These are phyloP conservation scores for Phengaris alcon DNA, from an alignment of 2,888 invertebrate species.

Conservation along the genomic window DNA sequence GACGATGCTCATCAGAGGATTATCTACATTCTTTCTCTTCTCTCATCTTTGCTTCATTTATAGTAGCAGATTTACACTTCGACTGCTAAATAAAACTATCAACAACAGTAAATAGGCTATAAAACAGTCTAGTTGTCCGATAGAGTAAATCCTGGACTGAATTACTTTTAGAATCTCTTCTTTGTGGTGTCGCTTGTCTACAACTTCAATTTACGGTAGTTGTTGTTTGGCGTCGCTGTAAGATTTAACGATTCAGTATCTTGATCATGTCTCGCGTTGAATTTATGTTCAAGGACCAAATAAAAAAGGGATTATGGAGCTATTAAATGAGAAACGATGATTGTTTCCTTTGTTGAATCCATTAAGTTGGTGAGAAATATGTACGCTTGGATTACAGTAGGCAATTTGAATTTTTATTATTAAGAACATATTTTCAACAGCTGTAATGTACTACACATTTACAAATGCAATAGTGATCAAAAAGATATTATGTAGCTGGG, in stretches of 20 bases:
- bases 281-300: slow-evolving; percentile 16
- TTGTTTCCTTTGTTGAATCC: not conserved
- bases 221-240: slow-evolving; percentile 15
- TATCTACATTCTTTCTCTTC: too few relatives aligned
- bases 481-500: too few relatives aligned
- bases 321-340: not conserved
- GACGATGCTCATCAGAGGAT: too few relatives aligned
- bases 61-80: not conserved
- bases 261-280: slow-evolving; percentile 19
- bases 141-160: slow-evolving; percentile 13
- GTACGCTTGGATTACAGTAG: not conserved
- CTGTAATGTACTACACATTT: too few relatives aligned
- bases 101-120: not conserved
- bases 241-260: slow-evolving; percentile 25
- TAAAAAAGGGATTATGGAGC: slow-evolving; percentile 20
- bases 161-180: slow-evolving; percentile 9
- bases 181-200: slow-evolving; percentile 23
- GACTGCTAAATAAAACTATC: not conserved
- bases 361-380: not conserved
- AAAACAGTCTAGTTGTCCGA: slow-evolving; percentile 12
- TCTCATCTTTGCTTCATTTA: not conserved
- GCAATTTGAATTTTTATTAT: not conserved
- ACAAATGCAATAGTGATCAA: too few relatives aligned
- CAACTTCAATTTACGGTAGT: slow-evolving; percentile 8
- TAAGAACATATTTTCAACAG: not conserved